Evolutionary conservation across 2,888 invertebrate species (phyloP).

Genomic region (Sepiola atlantica): DNA sequence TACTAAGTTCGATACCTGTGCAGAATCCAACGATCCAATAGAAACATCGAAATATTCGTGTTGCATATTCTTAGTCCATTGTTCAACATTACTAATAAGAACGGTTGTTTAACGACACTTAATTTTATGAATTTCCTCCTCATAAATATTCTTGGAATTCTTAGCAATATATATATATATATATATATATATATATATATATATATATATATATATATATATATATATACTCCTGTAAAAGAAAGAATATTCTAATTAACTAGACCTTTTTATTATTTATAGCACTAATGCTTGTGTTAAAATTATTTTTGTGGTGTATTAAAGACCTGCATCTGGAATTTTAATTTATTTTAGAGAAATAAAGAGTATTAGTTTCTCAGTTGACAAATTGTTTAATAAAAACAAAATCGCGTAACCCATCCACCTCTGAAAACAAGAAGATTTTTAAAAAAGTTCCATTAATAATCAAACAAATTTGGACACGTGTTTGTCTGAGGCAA

Average conservation of each 20-base stretch:
- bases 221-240: neutral
- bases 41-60: too few species aligned
- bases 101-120: too few species aligned
- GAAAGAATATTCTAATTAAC: neutral
- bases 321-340: neutral
- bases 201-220: neutral
- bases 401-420: neutral
- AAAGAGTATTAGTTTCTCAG: neutral
- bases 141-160: too few species aligned
- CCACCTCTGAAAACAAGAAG: neutral
- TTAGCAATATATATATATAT: too few species aligned
- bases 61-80: too few species aligned
- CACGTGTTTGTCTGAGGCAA: neutral
- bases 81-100: too few species aligned
- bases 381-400: neutral
- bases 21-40: too few species aligned
- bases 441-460: neutral
- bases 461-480: neutral
- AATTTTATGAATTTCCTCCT: too few species aligned
- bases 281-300: neutral
- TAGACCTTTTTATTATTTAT: neutral
- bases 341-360: neutral
- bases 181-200: neutral
- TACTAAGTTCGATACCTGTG: too few species aligned
- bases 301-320: slow-evolving; percentile 32